Conservation (phyloP, 30 jellyfish, hydroid and myxozoan species). For the Sanderia malayensis region DNA sequence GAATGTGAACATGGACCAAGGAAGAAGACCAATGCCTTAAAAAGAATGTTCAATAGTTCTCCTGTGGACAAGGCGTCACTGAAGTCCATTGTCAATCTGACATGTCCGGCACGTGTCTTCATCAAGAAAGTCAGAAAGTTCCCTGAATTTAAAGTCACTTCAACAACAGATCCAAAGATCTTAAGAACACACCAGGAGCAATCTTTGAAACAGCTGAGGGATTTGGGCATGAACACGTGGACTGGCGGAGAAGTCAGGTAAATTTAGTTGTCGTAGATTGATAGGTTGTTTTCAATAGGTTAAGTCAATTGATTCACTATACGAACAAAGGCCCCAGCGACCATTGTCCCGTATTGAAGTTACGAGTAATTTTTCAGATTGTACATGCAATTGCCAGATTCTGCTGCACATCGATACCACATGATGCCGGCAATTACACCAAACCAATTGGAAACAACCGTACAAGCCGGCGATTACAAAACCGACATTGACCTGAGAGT, state of each 20-base stretch:
- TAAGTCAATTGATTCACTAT: not conserved
- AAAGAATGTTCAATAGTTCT: constrained; percentile 66
- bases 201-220: constrained; percentile 74
- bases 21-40: constrained; percentile 83
- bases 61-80: constrained; percentile 71
- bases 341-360: no score
- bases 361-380: constrained; percentile 65
- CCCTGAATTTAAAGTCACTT: constrained; percentile 85
- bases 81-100: constrained; percentile 74
- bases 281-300: not conserved
- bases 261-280: not conserved
- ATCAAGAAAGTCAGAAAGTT: constrained; percentile 88
- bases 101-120: constrained; percentile 94
- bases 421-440: constrained; percentile 59
- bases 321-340: not conserved
- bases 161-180: constrained; percentile 74
- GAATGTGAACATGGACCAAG: constrained; percentile 99
- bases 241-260: constrained; percentile 89
- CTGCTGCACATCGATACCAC: constrained; percentile 86
- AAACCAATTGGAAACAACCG: constrained; percentile 21
- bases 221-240: constrained; percentile 71
- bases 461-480: constrained; percentile 30
- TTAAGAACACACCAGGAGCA: constrained; percentile 86
- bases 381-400: constrained; percentile 91
- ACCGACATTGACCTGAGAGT: constrained; percentile 74